Conservation (phyloP, 2,113 vertebrate species). For the Saguinus midas region DNA sequence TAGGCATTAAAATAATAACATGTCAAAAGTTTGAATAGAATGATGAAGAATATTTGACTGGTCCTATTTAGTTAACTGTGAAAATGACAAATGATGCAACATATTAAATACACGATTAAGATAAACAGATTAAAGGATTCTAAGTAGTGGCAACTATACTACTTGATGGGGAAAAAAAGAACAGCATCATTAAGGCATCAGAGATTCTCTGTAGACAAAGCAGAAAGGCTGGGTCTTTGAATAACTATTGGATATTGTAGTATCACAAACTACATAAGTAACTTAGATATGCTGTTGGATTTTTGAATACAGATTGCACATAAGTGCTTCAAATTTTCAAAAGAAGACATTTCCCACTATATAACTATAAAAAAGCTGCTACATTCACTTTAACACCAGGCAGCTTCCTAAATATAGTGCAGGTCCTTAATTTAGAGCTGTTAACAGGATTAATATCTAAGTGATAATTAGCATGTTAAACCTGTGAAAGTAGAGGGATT, state of each 20-base stretch:
- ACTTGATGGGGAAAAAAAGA: not conserved
- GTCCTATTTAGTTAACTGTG: slow-evolving; percentile 51
- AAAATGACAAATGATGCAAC: slow-evolving; percentile 60
- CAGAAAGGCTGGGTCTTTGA: not conserved
- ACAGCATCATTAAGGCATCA: not conserved
- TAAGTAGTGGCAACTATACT: slow-evolving; percentile 1
- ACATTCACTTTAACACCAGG: slow-evolving; percentile 29
- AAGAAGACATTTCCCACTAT: not conserved
- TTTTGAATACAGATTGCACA: not conserved
- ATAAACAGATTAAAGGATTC: slow-evolving; percentile 58
- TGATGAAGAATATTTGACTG: slow-evolving; percentile 52
- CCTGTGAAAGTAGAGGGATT: slow-evolving; percentile 26
- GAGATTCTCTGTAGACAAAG: not conserved
- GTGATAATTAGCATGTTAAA: slow-evolving; percentile 65
- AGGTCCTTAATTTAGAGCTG: slow-evolving; percentile 59
- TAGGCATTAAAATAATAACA: not conserved
- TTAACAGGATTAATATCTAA: slow-evolving; percentile 66
- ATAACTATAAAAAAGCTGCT: slow-evolving; percentile 34
- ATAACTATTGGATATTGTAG: not conserved
- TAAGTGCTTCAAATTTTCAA: slow-evolving; percentile 48
- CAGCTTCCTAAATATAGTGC: slow-evolving; percentile 49
- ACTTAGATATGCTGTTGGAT: not conserved
- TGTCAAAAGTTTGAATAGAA: slow-evolving; percentile 64
- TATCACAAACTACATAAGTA: not conserved
- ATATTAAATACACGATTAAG: slow-evolving; percentile 49